Evolutionary conservation across 2,888 invertebrate genomes (phyloP), one percentile per base, ranked within the genome.

Genomic region (Rotaria sp.): DNA sequence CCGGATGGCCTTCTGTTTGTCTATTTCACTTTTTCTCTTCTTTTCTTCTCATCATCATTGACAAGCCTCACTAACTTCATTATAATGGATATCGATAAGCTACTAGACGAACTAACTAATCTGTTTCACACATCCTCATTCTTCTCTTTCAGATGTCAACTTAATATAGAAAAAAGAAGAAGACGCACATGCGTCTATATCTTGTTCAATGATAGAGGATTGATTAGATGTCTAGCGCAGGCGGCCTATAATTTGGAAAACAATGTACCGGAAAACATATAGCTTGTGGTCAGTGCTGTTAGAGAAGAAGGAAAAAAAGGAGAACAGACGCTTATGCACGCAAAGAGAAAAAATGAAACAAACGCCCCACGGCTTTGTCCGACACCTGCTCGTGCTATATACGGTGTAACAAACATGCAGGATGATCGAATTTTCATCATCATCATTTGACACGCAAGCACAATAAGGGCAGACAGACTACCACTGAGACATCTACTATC

Each of bases 1-100:
- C 67, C 67, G 67, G 67, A 67, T 67, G 35, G 67, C 67, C 67
- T 67, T 67, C 67, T 67, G 67, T 67, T 67, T 67, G 67, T 67
- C 67, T 67, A 67, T 67, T 67, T 67, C 67, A 67, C 67, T 67
- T 67, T 67, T 35, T 35, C 21, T 67, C 67, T 67, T 67, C 35
- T 67, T 67, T 67, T 67, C 67, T 67, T 67, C 67, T 67, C 67
- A 67, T 67, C 67, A 35, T 35, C 67, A 38, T 35, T 38, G 67
- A 67, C 67, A 67, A 67, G 67, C 67, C 67, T 18, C 35, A 67
- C 67, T 67, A 67, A 67, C 67, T 18, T 67, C 67, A 67, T 67
- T 67, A 67, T 21, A 67, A 67, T 67, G 38, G 67, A 67, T 35
- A 67, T 67, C 67, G 35, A 67, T 67, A 67, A 67, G 67, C 67